Evolutionary conservation across 1,140 invertebrate genomes (phyloP), one percentile per base, ranked within the genome.

Genomic region (Globodera ellingtonae): DNA sequence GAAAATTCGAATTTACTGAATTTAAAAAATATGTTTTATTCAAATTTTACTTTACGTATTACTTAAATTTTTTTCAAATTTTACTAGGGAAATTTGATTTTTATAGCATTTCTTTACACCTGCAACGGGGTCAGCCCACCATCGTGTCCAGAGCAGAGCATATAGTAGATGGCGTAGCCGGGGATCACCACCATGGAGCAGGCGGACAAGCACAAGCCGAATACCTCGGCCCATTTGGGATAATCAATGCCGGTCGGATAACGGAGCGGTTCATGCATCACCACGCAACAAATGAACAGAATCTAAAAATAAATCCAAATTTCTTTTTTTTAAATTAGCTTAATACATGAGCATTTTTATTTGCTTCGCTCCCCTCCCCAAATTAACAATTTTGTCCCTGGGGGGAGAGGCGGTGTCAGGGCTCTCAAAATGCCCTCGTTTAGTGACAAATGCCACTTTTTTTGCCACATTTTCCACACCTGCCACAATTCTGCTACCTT

Each of bases 131-230:
- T 46, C 4, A 81, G 74, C 50, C 24, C 59, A 35, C 24, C 59
- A 35, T 66, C 56, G 24, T 75, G 75, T 3, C 62, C 24, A 52
- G 79, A 72, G 35, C 46, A 47, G 71, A 87, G 85, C 35, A 85
- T 21, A 69, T 86, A 86, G 82, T 92, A 93, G 46, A 93, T 82
- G 8, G 91, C 91, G 82, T 93, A 93, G 0, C 93, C 93, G 62
- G 97, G 97, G 89, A 98, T 97, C 87, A 95, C 95, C n/a, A 97
- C 91, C 94, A 99, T 97, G 0, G 96, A 98, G 0, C 95, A 96
- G 8, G 97, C 90, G 0, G 95, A 96, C 71, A 97, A 94, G 82
- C 95, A 92, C 93, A 95, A 96, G 7, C 97, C 97, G 84, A 98
- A 93, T 0, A 93, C 91, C 89, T 98, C 95, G 48, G 95, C 94